Evolutionary conservation across 2,113 vertebrate genomes (phyloP), one percentile per base, ranked within the genome.

Genomic region (Pleuronectes platessa): DNA sequence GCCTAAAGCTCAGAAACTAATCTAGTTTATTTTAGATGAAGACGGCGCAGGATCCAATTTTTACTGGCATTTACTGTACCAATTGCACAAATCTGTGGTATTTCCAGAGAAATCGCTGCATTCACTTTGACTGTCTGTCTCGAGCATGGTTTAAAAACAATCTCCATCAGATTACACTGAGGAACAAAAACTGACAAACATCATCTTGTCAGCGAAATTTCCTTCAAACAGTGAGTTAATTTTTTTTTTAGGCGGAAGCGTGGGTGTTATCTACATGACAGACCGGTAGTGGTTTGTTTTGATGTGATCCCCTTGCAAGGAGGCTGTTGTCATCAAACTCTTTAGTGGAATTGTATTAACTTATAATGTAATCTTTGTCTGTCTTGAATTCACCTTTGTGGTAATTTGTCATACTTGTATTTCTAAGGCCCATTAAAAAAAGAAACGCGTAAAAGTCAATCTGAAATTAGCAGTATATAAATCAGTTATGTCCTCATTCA

Each of bases 261-360:
- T 71, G 69, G 74, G 83, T 85, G 81, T 61, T 10, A 31, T 24
- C 21, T 69, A 31, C 60, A 69, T 76, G 14, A 0, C 37, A 73
- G 20, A 76, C 73, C 61, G 76, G 70, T 68, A 62, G 81, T 80
- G 78, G 79, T 79, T 2, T 67, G 61, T 68, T 86, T 76, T 78
- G 68, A 79, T 45, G 66, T 77, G 1, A 77, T 68, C 37, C 60
- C 53, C 27, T 56, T 49, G n/a, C 24, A 24, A 13, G 61, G 70
- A 26, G 18, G 20, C 5, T 21, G 42, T 20, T 66, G 11, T 14
- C 14, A 5, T 3, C 10, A n/a, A 37, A 49, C 27, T 71, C 62
- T 84, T 10, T 53, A 45, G 21, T 20, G 49, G n/a, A 49, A 3
- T 49, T 60, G 13, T 24, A 15, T 78, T 17, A 58, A 31, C 37